Conservation (phyloP, 2,888 invertebrate species). For the Argyresthia goedartella region DNA sequence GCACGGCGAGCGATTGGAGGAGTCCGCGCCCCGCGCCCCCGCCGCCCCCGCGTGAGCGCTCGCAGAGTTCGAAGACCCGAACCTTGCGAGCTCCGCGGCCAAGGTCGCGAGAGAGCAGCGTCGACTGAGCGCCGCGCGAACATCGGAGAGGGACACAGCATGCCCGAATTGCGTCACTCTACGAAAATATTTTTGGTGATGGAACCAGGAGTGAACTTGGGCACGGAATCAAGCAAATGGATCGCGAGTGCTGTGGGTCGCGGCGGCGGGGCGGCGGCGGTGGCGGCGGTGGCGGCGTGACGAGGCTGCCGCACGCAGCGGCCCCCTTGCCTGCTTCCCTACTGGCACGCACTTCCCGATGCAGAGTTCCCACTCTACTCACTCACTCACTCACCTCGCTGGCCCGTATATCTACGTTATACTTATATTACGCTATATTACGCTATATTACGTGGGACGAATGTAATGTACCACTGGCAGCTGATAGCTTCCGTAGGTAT, state of each 20-base stretch:
- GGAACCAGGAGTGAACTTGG: constrained; percentile 68
- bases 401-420: too few species aligned
- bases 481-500: too few species aligned
- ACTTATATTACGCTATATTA: too few species aligned
- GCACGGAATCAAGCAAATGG: constrained; percentile 64
- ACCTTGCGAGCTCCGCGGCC: constrained; percentile 90
- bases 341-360: constrained; percentile 33
- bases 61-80: constrained; percentile 82
- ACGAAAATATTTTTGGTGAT: constrained; percentile 70
- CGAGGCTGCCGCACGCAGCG: constrained; percentile 43
- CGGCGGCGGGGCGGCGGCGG: constrained; percentile 47
- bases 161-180: constrained; percentile 62
- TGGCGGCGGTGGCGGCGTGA: constrained; percentile 55
- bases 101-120: constrained; percentile 75
- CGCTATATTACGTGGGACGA: too few species aligned
- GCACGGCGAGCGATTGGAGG: constrained; percentile 59
- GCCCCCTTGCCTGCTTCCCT: constrained; percentile 38
- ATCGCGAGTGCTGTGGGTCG: constrained; percentile 54
- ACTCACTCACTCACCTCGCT: too few species aligned
- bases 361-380: too few species aligned
- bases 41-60: constrained; percentile 41
- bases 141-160: constrained; percentile 54
- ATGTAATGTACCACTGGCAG: too few species aligned
- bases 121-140: constrained; percentile 35
- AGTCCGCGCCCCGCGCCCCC: constrained; percentile 46